These are phyloP conservation scores for Neogobius melanostomus DNA, from an alignment of 2,113 vertebrate species.

Conservation along the genomic window DNA sequence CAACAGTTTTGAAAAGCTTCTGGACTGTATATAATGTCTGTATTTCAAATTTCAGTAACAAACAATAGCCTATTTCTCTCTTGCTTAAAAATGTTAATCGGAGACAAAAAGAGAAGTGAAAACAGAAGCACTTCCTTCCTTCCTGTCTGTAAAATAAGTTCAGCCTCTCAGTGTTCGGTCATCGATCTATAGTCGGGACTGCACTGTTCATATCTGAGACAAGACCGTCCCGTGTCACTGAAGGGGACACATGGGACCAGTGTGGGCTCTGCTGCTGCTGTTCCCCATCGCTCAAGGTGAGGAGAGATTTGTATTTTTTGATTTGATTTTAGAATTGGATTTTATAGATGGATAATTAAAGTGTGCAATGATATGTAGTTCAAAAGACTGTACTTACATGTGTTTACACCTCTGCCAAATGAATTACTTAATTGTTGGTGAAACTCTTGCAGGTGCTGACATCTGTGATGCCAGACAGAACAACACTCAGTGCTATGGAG, in stretches of 20 bases:
- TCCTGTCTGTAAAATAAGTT: slow-evolving; percentile 16
- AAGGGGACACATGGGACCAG: slow-evolving; percentile 3
- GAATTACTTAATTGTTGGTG: background rate
- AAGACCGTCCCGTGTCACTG: background rate
- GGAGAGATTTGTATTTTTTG: background rate
- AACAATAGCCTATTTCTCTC: no score
- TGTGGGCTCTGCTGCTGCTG: slow-evolving; percentile 7
- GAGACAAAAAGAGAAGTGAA: background rate
- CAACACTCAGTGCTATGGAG: slow-evolving; percentile 49
- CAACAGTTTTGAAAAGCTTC: no score
- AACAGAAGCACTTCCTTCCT: background rate
- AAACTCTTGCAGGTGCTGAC: slow-evolving; percentile 31
- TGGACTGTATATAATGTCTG: no score
- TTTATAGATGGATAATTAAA: background rate
- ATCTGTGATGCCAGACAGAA: slow-evolving; percentile 43
- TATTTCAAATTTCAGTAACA: no score
- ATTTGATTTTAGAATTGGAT: background rate
- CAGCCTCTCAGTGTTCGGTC: background rate
- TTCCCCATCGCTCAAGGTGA: background rate
- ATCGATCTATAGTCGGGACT: background rate
- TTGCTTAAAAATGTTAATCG: no score
- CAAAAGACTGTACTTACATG: background rate
- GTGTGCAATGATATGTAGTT: no score
- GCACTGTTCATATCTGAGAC: background rate
- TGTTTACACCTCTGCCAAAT: background rate